Evolutionary conservation across 2,113 vertebrate species (phyloP).

Genomic region (Spea multiplicata): DNA sequence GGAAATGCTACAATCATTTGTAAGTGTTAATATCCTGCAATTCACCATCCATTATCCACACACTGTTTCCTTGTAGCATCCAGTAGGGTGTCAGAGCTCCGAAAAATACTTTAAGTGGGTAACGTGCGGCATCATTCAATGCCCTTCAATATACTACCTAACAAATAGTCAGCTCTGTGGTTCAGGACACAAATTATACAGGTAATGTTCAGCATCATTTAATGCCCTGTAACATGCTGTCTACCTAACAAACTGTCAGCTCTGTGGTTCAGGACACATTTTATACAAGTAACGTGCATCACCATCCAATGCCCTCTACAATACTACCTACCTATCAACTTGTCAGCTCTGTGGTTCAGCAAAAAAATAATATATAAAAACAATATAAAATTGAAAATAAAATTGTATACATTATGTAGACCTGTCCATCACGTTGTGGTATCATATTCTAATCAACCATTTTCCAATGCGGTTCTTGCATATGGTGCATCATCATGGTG

Average conservation of each 20-base stretch:
- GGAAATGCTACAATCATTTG: constrained; percentile 44
- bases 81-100: not conserved
- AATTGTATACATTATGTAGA: too few species aligned
- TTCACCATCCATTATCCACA: constrained; percentile 36
- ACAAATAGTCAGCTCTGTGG: constrained; percentile 14
- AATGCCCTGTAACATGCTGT: constrained; percentile 8
- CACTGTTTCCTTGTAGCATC: not conserved
- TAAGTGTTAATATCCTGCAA: constrained; percentile 39
- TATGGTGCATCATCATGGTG: too few species aligned
- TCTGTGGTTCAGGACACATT: constrained; percentile 3
- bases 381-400: too few species aligned
- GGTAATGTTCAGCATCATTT: constrained; percentile 5
- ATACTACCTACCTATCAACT: not conserved
- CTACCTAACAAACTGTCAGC: not conserved
- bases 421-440: too few species aligned
- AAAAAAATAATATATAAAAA: too few species aligned
- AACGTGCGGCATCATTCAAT: not conserved
- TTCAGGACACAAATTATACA: not conserved
- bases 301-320: constrained; percentile 24
- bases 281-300: not conserved
- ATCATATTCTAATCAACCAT: too few species aligned
- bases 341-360: constrained; percentile 1
- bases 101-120: constrained; percentile 9
- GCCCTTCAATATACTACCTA: not conserved
- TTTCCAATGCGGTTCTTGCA: too few species aligned